These are phyloP conservation scores for Eulemur coronatus DNA, from an alignment of 2,797 vertebrate genomes.

Conservation along the genomic window DNA sequence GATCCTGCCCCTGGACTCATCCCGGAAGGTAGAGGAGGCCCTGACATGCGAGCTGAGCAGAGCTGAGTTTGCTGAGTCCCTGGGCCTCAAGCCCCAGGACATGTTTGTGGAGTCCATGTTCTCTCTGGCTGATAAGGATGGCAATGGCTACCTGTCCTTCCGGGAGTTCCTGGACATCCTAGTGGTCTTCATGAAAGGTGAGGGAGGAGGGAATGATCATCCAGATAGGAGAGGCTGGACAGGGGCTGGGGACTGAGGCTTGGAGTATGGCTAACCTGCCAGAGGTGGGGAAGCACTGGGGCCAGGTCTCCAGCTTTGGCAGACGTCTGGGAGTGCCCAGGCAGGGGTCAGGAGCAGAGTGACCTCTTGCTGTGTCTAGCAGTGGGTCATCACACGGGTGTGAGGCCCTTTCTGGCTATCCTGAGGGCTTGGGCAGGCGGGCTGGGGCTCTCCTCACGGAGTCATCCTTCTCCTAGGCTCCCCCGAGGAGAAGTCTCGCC, in stretches of 20 bases:
- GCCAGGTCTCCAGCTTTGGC: neutral
- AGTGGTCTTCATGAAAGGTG: conserved; percentile 94
- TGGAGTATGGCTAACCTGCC: neutral
- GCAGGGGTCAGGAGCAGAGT: neutral
- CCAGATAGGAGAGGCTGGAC: neutral
- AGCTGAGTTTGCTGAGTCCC: conserved; percentile 92
- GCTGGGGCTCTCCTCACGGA: neutral
- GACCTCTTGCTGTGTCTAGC: neutral
- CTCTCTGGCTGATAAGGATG: conserved; percentile 95
- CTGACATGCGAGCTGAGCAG: conserved; percentile 94
- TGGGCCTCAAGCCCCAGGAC: conserved; percentile 93
- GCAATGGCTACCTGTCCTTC: conserved; percentile 97
- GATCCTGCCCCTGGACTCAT: conserved; percentile 86
- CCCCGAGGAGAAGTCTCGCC: conserved; percentile 93
- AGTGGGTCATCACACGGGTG: neutral
- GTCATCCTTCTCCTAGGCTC: conserved; percentile 85
- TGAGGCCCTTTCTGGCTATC: neutral
- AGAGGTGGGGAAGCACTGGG: neutral
- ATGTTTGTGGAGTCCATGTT: conserved; percentile 98
- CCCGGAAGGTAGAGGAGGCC: conserved; percentile 88
- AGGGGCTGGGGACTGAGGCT: neutral
- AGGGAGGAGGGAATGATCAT: neutral
- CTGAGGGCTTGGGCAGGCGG: neutral
- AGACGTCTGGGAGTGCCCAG: neutral
- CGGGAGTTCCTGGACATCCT: conserved; percentile 96